These are phyloP conservation scores for Melikaiella ostensackeni DNA, from an alignment of 2,888 invertebrate species.

Conservation along the genomic window DNA sequence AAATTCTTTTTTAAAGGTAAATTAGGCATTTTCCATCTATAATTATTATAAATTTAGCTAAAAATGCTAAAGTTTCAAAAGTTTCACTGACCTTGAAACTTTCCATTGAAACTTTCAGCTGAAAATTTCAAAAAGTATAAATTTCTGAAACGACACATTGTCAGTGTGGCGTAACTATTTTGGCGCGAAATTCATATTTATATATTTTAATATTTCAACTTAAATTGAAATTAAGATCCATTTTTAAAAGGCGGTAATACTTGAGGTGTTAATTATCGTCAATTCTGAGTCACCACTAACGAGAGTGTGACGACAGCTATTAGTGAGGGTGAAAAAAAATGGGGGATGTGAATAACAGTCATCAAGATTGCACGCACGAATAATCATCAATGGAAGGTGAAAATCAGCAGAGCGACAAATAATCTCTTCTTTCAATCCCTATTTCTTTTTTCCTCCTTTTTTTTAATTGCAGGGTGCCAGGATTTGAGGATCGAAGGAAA, in stretches of 20 bases:
- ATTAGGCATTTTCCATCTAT: too few relatives aligned
- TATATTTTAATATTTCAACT: not conserved
- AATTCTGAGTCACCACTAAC: slow-evolving; percentile 4
- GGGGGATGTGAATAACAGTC: slow-evolving; percentile 16
- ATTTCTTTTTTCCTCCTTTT: not conserved
- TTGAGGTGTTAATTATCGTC: not conserved
- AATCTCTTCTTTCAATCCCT: not conserved
- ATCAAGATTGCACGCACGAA: slow-evolving; percentile 20
- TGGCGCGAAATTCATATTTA: too few relatives aligned
- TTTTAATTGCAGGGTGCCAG: not conserved
- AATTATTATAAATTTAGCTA: too few relatives aligned
- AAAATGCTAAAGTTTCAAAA: too few relatives aligned
- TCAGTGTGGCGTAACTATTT: too few relatives aligned
- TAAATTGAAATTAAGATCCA: not conserved
- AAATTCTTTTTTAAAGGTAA: too few relatives aligned
- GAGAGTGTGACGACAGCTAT: slow-evolving; percentile 4
- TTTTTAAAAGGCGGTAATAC: not conserved
- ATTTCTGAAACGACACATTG: too few relatives aligned
- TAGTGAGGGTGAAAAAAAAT: not conserved
- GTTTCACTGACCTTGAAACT: too few relatives aligned
- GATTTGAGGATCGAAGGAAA: not conserved
- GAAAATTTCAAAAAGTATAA: too few relatives aligned
- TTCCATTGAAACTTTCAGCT: too few relatives aligned
- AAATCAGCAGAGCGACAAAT: slow-evolving; percentile 28
- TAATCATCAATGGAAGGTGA: slow-evolving; percentile 11